A percentile compares a stretch with the other conserved stretches of the same genome.
Evolutionary conservation across 1,140 invertebrate genomes (phyloP).

Genomic region (Euglossa dilemma): DNA sequence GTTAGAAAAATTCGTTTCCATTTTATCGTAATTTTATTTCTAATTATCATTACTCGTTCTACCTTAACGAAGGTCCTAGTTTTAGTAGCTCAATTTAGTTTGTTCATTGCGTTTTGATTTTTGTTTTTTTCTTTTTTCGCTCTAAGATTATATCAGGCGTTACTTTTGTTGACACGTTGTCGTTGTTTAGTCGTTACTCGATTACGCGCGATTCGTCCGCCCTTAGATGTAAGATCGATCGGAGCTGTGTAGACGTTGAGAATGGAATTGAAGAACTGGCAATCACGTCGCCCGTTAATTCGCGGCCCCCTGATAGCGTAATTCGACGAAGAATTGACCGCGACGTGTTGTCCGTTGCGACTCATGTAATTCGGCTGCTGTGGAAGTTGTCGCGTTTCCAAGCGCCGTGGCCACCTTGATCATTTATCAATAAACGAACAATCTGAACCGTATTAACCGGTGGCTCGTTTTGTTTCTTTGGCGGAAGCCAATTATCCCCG

Average conservation of each 20-base stretch:
- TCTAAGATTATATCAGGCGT: neutral
- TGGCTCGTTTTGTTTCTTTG: slow-evolving; percentile 38
- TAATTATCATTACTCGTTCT: neutral
- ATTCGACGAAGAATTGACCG: slow-evolving; percentile 37
- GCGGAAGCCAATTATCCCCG: slow-evolving; percentile 42
- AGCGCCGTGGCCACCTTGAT: slow-evolving; percentile 24
- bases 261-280: slow-evolving; percentile 12
- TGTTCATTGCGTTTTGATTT: too few relatives aligned
- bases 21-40: neutral
- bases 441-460: slow-evolving; percentile 42
- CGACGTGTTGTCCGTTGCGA: slow-evolving; percentile 25
- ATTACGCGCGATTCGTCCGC: neutral
- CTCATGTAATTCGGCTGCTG: slow-evolving; percentile 37
- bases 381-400: slow-evolving; percentile 10
- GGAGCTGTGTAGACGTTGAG: neutral
- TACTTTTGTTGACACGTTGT: neutral
- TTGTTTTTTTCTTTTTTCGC: neutral
- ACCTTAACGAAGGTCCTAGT: neutral
- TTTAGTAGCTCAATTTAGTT: neutral
- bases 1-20: neutral
- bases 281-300: slow-evolving; percentile 35
- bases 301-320: neutral
- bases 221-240: slow-evolving; percentile 7
- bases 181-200: neutral
- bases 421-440: slow-evolving; percentile 54